These are phyloP conservation scores for Tetrax tetrax DNA, from an alignment of 2,113 vertebrate genomes.

Conservation along the genomic window DNA sequence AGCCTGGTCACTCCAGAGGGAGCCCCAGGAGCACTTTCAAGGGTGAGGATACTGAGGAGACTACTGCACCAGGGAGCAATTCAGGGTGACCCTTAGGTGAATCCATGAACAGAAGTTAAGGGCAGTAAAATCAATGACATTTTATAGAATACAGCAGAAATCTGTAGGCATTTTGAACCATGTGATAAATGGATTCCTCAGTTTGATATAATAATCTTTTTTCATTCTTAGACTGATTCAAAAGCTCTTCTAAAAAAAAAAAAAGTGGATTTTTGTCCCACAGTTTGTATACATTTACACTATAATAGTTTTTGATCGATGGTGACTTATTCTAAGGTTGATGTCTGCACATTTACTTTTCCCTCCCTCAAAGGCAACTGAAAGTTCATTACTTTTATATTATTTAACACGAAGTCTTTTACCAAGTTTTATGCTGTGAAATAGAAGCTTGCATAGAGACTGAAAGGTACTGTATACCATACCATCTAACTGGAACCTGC, in stretches of 20 bases:
- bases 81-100: not conserved
- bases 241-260: not conserved
- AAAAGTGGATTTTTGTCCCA: not conserved
- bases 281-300: not conserved
- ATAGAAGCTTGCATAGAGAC: not conserved
- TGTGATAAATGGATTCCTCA: not conserved
- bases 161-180: not conserved
- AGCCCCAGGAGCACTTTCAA: not conserved
- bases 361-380: not conserved
- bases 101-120: not conserved
- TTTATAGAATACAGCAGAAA: not conserved
- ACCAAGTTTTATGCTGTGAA: not conserved
- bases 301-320: not conserved
- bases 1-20: not conserved
- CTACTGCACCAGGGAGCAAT: not conserved
- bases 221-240: not conserved
- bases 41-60: not conserved
- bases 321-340: not conserved
- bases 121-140: not conserved
- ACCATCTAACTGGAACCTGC: not conserved
- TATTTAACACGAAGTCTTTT: not conserved
- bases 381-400: not conserved
- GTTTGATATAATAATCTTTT: not conserved
- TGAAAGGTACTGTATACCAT: not conserved
- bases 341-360: not conserved